phyloP scores from a whole-genome alignment of 2,888 invertebrate genomes.

The Pterostichus niger region DNA sequence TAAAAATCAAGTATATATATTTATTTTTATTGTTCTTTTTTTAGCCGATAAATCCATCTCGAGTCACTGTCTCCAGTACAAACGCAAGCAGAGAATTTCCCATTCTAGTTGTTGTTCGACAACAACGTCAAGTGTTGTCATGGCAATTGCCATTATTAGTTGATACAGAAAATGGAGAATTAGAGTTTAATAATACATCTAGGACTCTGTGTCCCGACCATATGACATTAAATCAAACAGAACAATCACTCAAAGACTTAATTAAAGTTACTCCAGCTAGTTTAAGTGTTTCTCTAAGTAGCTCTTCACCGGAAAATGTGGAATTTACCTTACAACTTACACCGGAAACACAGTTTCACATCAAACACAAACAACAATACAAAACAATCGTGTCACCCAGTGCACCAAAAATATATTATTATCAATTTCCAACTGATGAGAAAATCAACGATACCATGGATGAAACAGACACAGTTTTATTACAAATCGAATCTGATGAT shows the following conservation, averaged over 20 bases:
- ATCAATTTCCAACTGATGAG: constrained; percentile 75
- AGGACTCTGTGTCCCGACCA: constrained; percentile 83
- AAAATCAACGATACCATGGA: constrained; percentile 66
- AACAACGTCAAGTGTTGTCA: constrained; percentile 87
- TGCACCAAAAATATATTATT: constrained; percentile 80
- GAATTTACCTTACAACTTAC: constrained; percentile 81
- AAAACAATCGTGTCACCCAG: constrained; percentile 77
- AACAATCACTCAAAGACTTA: neutral
- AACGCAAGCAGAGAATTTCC: constrained; percentile 81
- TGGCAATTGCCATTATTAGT: constrained; percentile 88
- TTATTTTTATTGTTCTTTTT: constrained; percentile 59
- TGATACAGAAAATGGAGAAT: constrained; percentile 75
- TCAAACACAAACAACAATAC: constrained; percentile 76
- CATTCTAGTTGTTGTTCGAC: constrained; percentile 86
- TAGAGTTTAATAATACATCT: constrained; percentile 80
- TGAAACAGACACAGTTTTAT: constrained; percentile 78
- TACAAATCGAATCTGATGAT: constrained; percentile 82
- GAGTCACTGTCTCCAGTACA: constrained; percentile 74
- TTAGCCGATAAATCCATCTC: constrained; percentile 66
- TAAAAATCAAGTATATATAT: too few relatives aligned
- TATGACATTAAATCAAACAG: constrained; percentile 68
- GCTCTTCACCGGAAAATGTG: constrained; percentile 81
- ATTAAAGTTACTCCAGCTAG: neutral
- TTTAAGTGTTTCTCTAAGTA: constrained; percentile 71
- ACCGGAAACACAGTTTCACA: constrained; percentile 81